Base-by-base conservation (phyloP, 2,888 invertebrate genomes). In the Abscondita cerata region DNA sequence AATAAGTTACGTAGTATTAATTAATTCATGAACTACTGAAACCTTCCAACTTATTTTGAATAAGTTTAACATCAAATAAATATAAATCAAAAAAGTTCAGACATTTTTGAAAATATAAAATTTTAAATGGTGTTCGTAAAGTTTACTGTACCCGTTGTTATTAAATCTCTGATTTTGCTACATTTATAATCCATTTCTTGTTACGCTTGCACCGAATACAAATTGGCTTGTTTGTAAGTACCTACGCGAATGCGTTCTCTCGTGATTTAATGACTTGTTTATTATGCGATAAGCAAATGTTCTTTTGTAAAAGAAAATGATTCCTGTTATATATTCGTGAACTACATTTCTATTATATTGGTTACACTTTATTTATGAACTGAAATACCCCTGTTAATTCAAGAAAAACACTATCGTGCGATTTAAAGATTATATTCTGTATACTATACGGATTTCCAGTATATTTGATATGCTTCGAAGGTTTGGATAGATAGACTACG, bases 201-300 rank as follows among this genome's bases (percentile, higher is more conserved):
- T 70, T 69, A 68, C 69, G 57, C 50, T 52, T 72, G 67, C 69
- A 72, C 69, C 68, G 72, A 72, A 72, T 73, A 73, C 71, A 73
- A 67, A 71, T 71, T 73, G 65, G 66, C 72, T 73, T 69, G 73
- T 73, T 72, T 70, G 72, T 72, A 70, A 71, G 70, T 73, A 72
- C 74, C 74, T 74, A 72, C 73, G 73, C 73, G 66, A 62, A 64
- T 59, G 59, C 67, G 68, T 69, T 67, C 57, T 66, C 54, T 65
- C 59, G 68, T 72, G 69, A 72, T 72, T 72, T 72, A 72, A 71
- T 67, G 71, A 65, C 69, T 67, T 72, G 71, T 67, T 69, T 68
- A 70, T 68, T 64, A 62, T 59, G 53, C 64, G 69, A 68, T 66
- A 64, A 60, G 63, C 56, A 58, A 64, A 59, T 63, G 56, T 56